Evolutionary conservation across 2,113 vertebrate genomes (phyloP).

Genomic region (Clinocottus analis): DNA sequence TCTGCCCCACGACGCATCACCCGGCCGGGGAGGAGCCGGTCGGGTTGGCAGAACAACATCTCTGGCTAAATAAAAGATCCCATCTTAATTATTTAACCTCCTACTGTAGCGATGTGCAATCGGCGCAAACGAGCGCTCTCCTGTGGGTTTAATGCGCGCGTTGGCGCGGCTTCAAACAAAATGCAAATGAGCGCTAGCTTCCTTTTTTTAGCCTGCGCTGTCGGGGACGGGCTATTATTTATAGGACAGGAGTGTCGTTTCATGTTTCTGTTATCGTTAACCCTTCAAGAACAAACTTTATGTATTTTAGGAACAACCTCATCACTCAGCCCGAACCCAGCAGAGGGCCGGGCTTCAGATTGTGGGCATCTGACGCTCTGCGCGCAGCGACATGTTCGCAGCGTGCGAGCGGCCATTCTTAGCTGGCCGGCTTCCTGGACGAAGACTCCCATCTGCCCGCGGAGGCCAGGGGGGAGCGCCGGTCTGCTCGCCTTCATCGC

Average conservation of each 20-base stretch:
- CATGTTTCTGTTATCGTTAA: slow-evolving; percentile 25
- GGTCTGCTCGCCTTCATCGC: slow-evolving; percentile 44
- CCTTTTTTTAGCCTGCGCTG: slow-evolving; percentile 8
- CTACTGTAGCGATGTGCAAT: slow-evolving; percentile 53
- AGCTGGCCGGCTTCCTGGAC: slow-evolving; percentile 16
- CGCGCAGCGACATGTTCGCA: background rate
- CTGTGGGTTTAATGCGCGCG: slow-evolving; percentile 34
- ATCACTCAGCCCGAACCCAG: background rate
- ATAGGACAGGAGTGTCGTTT: slow-evolving; percentile 40
- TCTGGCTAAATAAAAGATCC: slow-evolving; percentile 71
- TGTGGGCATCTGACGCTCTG: background rate
- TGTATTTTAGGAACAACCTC: background rate
- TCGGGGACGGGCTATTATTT: slow-evolving; percentile 30
- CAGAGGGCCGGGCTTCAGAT: background rate
- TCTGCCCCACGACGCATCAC: slow-evolving; percentile 3
- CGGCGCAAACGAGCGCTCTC: slow-evolving; percentile 51
- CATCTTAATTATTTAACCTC: slow-evolving; percentile 67
- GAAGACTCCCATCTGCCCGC: slow-evolving; percentile 48
- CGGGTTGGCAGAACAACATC: slow-evolving; percentile 38
- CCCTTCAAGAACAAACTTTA: background rate
- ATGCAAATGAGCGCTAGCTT: slow-evolving; percentile 56
- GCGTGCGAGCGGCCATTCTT: slow-evolving; percentile 6
- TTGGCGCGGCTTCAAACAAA: slow-evolving; percentile 41
- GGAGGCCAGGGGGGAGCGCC: slow-evolving; percentile 23
- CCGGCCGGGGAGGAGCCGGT: slow-evolving; percentile 32